Evolutionary conservation across 2,797 vertebrate genomes (phyloP), one percentile per base, ranked within the genome.

Genomic region (Poeciliopsis paucimaculata): DNA sequence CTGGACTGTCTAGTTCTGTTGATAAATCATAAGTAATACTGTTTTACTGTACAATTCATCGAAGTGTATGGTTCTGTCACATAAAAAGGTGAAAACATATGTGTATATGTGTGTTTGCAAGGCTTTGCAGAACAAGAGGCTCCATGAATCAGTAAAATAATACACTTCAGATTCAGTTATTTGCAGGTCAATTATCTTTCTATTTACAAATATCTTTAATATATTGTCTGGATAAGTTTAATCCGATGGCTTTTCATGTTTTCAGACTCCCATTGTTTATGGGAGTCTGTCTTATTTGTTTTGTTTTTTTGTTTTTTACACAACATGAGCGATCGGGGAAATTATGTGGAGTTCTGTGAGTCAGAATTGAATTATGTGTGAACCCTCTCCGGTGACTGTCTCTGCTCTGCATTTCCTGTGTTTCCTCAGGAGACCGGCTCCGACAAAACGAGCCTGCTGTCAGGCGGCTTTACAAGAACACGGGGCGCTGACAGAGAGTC

Each of bases 381-480:
- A 82, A 77, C 51, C 73, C 16, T 81, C 79, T 77, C 75, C 60
- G 26, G 68, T 70, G 79, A 70, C 45, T 9, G 68, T 77, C 64
- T 78, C 84, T 71, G 46, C 18, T 75, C 64, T 12, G 11, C 28
- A 53, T 74, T 83, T 84, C 82, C 83, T 86, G 79, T 75, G 66
- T 87, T 84, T 89, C 77, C 85, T 89, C 83, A 10, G 79, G 80
- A 86, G 86, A 78, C n/a, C 72, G 47, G n/a, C 74, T 23, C 49
- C 2, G 71, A 87, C 86, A 70, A 81, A 90, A 77, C 43, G 70
- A 87, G 81, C 68, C 66, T 28, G 28, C 79, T 86, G 80, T 82
- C 75, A 75, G 28, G 53, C 43, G 26, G 79, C 77, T 84, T 92
- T 84, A 76, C 88, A 85, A n/a, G 91, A 83, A 90, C 85, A 87